Evolutionary conservation across 2,888 invertebrate species (phyloP), one percentile per base, ranked within the genome.

Genomic region (Pachycephus smyrnensis): DNA sequence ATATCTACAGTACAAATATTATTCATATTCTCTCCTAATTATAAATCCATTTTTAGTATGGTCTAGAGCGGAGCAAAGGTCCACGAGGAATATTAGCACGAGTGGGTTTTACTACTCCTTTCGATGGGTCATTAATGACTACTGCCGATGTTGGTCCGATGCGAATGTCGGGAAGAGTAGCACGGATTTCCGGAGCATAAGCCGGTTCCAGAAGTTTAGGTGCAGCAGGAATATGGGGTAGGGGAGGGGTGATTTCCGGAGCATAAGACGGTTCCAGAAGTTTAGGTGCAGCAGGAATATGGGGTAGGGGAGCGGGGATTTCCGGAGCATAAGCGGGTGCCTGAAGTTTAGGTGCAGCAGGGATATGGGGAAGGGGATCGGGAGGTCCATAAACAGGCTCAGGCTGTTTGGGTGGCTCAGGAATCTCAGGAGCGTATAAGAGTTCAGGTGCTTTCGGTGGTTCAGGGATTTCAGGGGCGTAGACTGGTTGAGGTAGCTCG

Each of bases 351-450:
- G 69, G 69, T 69, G 69, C 30, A 31, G 69, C 30, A 30, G 69
- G 69, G 31, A 69, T 69, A 15, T 30, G 1, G 12, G 69, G 69
- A 30, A 31, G n/a, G 68, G 68, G 68, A 30, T 3, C 32, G 30
- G 73, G 73, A 33, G 23, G 68, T n/a, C 36, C 15, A 69, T 69
- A 75, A 31, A 75, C 31, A 35, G 77, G 75, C 37, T n/a, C 74
- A 31, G 77, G 69, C 69, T 30, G 78, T 75, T 37, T 69, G 23
- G 75, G 77, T 75, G 69, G 15, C 23, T 77, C 77, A 11, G 68
- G 12, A 76, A 73, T 15, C 15, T 37, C 40, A 55, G 77, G 23
- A 35, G 69, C 33, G 32, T 76, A 35, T 11, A 69, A 1, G 4
- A 23, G 30, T 31, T 76, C 76, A 36, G 76, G 68, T 33, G 32